Percentiles rank a stretch among this genome's conserved stretches.
Conservation (phyloP, 2,113 vertebrate species). For the Coracopsis vasa region DNA sequence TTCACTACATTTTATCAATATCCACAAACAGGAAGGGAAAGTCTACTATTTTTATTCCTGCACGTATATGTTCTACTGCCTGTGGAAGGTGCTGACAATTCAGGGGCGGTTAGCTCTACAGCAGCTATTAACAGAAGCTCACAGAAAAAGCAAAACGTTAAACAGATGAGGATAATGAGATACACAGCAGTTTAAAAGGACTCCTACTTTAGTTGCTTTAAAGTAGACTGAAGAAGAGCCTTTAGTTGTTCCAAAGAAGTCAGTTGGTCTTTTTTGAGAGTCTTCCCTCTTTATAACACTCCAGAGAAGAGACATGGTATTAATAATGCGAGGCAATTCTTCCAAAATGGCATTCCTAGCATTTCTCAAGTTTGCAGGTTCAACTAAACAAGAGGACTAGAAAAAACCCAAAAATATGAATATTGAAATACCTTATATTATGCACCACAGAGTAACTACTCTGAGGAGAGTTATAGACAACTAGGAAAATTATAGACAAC, state of each 20-base stretch:
- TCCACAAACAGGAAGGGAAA: background rate
- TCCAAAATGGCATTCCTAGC: constrained; percentile 90
- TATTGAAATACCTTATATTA: background rate
- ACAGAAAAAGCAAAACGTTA: background rate
- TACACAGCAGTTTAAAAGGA: background rate
- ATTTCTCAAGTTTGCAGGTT: constrained; percentile 85
- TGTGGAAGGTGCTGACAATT: background rate
- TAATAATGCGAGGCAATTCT: constrained; percentile 86
- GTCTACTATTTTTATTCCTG: background rate
- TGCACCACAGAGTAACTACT: background rate
- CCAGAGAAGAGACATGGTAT: constrained; percentile 90
- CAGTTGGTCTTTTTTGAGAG: constrained; percentile 77
- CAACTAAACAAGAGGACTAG: constrained; percentile 74
- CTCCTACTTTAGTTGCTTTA: constrained; percentile 88
- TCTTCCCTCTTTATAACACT: constrained; percentile 85
- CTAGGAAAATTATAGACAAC: background rate
- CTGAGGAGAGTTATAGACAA: background rate
- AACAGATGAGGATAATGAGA: background rate
- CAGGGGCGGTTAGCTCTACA: background rate
- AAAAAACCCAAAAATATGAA: background rate
- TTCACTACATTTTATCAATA: background rate
- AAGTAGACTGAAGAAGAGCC: constrained; percentile 90
- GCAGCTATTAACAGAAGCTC: background rate
- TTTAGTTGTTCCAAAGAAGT: constrained; percentile 78
- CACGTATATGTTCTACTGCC: background rate